A percentile compares a stretch with the other conserved stretches of the same genome.
Conservation (phyloP, 2,888 invertebrate species). For the Sphaeridia pumilis region DNA sequence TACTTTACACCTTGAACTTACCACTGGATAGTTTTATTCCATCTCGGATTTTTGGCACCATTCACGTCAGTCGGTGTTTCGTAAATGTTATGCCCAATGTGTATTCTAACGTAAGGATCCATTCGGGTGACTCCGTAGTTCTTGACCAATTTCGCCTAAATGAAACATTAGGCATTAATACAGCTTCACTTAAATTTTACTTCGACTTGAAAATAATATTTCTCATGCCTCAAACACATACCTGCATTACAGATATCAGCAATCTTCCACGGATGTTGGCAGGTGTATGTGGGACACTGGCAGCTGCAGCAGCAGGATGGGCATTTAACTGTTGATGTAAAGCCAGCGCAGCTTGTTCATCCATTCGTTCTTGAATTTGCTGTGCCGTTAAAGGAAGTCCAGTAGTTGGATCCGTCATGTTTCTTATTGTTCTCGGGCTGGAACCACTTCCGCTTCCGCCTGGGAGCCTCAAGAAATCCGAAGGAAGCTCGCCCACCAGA, state of each 20-base stretch:
- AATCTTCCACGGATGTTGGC: constrained; percentile 54
- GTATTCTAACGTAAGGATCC: constrained; percentile 89
- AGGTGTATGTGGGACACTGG: constrained; percentile 18
- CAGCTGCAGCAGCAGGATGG: constrained; percentile 13
- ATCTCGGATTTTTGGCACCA: constrained; percentile 87
- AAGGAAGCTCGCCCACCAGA: constrained; percentile 64
- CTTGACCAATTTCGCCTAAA: constrained; percentile 72
- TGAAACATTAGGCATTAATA: constrained; percentile 10
- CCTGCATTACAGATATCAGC: constrained; percentile 73
- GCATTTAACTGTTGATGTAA: constrained; percentile 33
- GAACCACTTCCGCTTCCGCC: constrained; percentile 28
- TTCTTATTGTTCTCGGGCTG: constrained; percentile 10
- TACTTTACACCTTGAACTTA: constrained; percentile 39
- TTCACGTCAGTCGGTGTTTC: constrained; percentile 91
- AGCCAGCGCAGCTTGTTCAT: constrained; percentile 59
- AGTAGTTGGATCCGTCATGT: constrained; percentile 24
- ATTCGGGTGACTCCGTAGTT: constrained; percentile 90
- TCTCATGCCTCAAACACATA: constrained; percentile 34
- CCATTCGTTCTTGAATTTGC: constrained; percentile 60
- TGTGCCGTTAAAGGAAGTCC: constrained; percentile 39
- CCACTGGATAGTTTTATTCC: constrained; percentile 93
- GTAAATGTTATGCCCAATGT: constrained; percentile 86
- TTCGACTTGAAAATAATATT: neutral
- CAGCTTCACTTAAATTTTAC: neutral
- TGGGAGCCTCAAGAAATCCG: constrained; percentile 56